These are phyloP conservation scores for Periophthalmus magnuspinnatus DNA, from an alignment of 2,797 vertebrate species.

Conservation along the genomic window DNA sequence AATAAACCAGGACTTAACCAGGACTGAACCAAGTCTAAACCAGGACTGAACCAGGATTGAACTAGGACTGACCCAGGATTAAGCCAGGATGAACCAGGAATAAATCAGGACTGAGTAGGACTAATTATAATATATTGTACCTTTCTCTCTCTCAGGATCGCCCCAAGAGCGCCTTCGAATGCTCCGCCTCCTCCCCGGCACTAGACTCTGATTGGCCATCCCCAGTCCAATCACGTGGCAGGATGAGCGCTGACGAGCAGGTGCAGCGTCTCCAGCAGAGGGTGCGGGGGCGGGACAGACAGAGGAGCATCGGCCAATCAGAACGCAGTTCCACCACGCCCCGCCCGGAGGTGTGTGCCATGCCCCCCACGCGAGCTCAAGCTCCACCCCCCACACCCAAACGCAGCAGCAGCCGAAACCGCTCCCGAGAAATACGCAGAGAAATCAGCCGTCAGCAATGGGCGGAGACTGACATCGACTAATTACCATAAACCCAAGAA, in stretches of 20 bases:
- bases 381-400: conserved; percentile 22
- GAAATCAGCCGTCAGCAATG: not conserved
- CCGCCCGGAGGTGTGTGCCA: conserved; percentile 23
- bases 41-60: too few species aligned
- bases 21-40: too few species aligned
- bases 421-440: conserved; percentile 55
- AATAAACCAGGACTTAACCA: too few species aligned
- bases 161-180: conserved; percentile 97
- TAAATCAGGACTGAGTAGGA: not conserved
- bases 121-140: not conserved
- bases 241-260: conserved; percentile 95
- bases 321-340: conserved; percentile 73
- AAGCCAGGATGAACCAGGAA: too few species aligned
- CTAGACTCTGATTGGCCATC: conserved; percentile 74
- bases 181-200: conserved; percentile 77
- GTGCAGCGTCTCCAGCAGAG: conserved; percentile 77
- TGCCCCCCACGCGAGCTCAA: not conserved
- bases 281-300: not conserved
- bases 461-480: not conserved
- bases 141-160: conserved; percentile 76
- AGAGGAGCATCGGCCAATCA: conserved; percentile 87
- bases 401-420: conserved; percentile 65
- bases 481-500: not conserved
- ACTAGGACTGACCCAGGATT: too few species aligned
- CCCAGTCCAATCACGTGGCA: conserved; percentile 76